These are phyloP conservation scores for Apogon hyalosoma DNA, from an alignment of 2,797 vertebrate genomes.

Conservation along the genomic window DNA sequence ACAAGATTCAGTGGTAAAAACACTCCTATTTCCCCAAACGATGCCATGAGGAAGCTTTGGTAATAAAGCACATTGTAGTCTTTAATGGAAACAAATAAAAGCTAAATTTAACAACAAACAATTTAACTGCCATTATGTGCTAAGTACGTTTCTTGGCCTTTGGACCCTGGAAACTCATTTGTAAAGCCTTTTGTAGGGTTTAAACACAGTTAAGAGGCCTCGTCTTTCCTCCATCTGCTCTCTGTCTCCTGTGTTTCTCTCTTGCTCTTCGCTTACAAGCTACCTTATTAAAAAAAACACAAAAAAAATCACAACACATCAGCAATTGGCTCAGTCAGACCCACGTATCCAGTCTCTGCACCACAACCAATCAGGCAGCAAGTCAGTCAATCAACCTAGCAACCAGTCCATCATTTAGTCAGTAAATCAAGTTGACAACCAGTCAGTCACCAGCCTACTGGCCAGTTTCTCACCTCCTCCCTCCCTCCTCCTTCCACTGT, in stretches of 20 bases:
- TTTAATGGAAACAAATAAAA: constrained; percentile 74
- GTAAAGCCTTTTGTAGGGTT: constrained; percentile 29
- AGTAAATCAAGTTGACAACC: not conserved
- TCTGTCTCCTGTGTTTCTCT: constrained; percentile 1
- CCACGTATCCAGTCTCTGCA: constrained; percentile 64
- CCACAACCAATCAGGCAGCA: constrained; percentile 67
- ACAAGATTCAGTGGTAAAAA: constrained; percentile 42
- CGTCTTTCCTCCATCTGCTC: constrained; percentile 7
- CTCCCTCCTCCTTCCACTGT: constrained; percentile 32
- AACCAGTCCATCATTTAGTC: constrained; percentile 65
- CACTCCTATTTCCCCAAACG: constrained; percentile 33
- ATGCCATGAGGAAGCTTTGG: constrained; percentile 39
- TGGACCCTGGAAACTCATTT: constrained; percentile 56
- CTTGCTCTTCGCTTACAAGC: constrained; percentile 21
- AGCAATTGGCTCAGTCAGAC: constrained; percentile 41
- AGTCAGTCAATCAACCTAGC: constrained; percentile 73
- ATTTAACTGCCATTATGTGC: constrained; percentile 66
- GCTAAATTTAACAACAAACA: constrained; percentile 62
- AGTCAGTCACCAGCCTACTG: constrained; percentile 34
- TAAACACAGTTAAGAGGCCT: constrained; percentile 54
- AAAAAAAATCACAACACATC: constrained; percentile 56
- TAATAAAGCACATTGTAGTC: constrained; percentile 60
- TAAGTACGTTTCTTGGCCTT: constrained; percentile 50
- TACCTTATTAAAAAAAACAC: constrained; percentile 44
- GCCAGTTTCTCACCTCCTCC: constrained; percentile 53